Evolutionary conservation across 2,888 invertebrate genomes (phyloP).

Genomic region (Bruchidius siliquastri): DNA sequence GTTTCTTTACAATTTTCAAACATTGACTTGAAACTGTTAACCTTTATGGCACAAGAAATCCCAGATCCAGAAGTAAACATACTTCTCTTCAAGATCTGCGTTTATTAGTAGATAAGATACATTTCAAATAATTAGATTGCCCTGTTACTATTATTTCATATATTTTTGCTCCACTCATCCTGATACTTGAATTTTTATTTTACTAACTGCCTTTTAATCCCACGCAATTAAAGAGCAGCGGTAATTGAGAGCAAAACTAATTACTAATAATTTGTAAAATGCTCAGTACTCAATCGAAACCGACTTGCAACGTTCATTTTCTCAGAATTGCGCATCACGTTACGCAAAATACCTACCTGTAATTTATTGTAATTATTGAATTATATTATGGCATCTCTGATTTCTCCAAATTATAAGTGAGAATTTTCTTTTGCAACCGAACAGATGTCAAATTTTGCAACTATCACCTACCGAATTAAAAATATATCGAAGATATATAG

Average conservation of each 20-base stretch:
- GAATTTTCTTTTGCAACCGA: background rate
- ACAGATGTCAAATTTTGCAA: background rate
- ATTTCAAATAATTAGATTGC: too few relatives aligned
- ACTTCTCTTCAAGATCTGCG: too few relatives aligned
- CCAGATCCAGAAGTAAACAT: too few relatives aligned
- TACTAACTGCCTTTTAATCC: background rate
- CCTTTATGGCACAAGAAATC: too few relatives aligned
- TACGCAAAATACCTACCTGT: background rate
- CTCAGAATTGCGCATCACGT: background rate
- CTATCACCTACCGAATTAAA: background rate
- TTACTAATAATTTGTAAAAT: background rate
- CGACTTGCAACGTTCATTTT: background rate
- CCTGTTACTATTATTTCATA: too few relatives aligned
- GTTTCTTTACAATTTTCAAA: too few relatives aligned
- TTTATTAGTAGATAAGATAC: too few relatives aligned
- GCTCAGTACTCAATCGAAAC: background rate
- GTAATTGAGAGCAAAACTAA: background rate
- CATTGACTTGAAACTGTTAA: too few relatives aligned
- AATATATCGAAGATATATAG: background rate
- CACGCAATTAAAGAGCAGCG: background rate
- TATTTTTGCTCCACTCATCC: background rate
- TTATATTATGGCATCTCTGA: background rate
- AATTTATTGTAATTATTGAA: background rate
- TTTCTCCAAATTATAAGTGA: background rate
- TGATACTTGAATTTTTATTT: background rate